Conservation (phyloP, 2,888 invertebrate species). For the Cistogaster globosa region DNA sequence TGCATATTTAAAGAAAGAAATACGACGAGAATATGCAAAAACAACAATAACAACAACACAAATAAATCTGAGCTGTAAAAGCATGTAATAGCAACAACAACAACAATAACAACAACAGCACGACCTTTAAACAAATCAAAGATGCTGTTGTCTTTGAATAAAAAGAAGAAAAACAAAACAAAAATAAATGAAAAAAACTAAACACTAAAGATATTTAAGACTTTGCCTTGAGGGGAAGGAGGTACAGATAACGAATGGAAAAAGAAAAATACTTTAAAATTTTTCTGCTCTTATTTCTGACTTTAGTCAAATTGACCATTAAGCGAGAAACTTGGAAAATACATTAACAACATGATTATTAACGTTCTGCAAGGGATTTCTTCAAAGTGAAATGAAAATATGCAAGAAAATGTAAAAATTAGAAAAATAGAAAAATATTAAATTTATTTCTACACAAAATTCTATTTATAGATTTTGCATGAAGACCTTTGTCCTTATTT, state of each 20-base stretch:
- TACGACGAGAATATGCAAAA: slow-evolving; percentile 27
- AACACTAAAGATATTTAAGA: slow-evolving; percentile 10
- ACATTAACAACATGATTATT: background rate
- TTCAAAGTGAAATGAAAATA: too few species aligned
- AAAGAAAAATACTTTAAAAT: slow-evolving; percentile 10
- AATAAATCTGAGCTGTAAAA: slow-evolving; percentile 8
- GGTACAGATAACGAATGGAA: slow-evolving; percentile 34
- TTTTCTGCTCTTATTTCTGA: slow-evolving; percentile 14
- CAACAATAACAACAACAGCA: too few species aligned
- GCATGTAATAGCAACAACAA: slow-evolving; percentile 6
- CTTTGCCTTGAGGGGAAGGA: slow-evolving; percentile 29
- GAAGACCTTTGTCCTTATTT: too few species aligned
- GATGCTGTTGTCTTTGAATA: slow-evolving; percentile 1
- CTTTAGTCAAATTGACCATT: slow-evolving; percentile 61
- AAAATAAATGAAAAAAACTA: slow-evolving; percentile 16
- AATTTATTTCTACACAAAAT: too few species aligned
- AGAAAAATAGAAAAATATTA: too few species aligned
- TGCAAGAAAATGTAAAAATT: too few species aligned
- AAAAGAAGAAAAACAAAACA: background rate
- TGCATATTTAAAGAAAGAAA: background rate
- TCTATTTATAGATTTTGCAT: too few species aligned
- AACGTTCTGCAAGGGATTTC: background rate
- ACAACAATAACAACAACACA: slow-evolving; percentile 2
- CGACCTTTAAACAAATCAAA: slow-evolving; percentile 22
- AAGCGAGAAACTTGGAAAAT: slow-evolving; percentile 22